phyloP scores from a whole-genome alignment of 2,113 vertebrate species.

The Taurulus bubalis region DNA sequence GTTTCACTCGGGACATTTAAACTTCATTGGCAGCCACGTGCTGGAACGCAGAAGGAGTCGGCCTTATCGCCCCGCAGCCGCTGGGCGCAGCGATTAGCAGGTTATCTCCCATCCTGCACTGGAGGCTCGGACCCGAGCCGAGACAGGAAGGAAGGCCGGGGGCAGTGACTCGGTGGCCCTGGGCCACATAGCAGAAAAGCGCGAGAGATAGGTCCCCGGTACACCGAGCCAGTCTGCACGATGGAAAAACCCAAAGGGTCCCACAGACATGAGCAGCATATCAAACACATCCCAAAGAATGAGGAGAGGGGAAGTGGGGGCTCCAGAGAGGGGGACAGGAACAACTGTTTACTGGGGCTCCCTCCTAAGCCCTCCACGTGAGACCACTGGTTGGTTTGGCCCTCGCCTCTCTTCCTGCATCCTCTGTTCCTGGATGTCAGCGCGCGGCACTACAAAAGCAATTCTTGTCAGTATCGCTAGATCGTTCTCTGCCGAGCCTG shows the following conservation, averaged over 20 bases:
- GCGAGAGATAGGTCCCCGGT: conserved; percentile 53
- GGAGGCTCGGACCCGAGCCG: conserved; percentile 63
- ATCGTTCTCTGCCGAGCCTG: conserved; percentile 25
- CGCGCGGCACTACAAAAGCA: conserved; percentile 26
- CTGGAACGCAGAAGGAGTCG: conserved; percentile 26
- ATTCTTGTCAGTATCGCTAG: conserved; percentile 38
- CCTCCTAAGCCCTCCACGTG: conserved; percentile 44
- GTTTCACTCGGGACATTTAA: conserved; percentile 73
- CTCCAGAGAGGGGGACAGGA: conserved; percentile 51
- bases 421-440: conserved; percentile 30
- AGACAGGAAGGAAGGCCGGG: conserved; percentile 81
- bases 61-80: conserved; percentile 75
- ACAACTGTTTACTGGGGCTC: conserved; percentile 52
- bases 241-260: conserved; percentile 72
- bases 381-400: conserved; percentile 36
- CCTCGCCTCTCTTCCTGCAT: conserved; percentile 39
- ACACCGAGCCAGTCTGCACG: conserved; percentile 41
- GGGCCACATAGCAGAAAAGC: conserved; percentile 54
- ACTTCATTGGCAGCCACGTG: conserved; percentile 52
- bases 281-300: conserved; percentile 72
- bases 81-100: conserved; percentile 68
- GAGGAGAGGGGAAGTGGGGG: conserved; percentile 41
- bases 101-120: conserved; percentile 84
- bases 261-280: conserved; percentile 77
- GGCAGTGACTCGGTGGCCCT: conserved; percentile 66